A percentile compares a stretch with the other conserved stretches of the same genome.
Conservation (phyloP, 2,888 invertebrate species). For the Heliconius ismenius region DNA sequence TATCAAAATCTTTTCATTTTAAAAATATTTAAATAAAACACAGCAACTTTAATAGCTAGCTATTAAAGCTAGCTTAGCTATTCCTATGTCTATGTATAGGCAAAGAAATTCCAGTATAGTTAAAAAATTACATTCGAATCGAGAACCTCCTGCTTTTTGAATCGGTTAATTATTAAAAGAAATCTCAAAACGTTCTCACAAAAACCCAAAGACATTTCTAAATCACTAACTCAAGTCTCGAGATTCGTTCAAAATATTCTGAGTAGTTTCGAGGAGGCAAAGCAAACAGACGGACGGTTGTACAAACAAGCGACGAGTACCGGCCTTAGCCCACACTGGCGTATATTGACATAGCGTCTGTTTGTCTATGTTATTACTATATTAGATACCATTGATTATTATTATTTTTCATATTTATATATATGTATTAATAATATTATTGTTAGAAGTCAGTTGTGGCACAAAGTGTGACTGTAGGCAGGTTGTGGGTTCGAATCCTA, state of each 20-base stretch:
- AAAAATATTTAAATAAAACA: no score
- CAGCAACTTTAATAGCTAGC: no score
- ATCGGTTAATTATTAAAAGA: not conserved
- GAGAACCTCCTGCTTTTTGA: no score
- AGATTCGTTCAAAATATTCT: slow-evolving; percentile 60
- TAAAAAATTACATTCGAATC: no score
- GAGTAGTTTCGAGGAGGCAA: slow-evolving; percentile 71
- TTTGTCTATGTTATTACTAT: slow-evolving; percentile 71
- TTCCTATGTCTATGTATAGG: no score
- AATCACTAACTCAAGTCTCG: slow-evolving; percentile 27
- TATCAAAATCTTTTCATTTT: no score
- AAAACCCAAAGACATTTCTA: slow-evolving; percentile 24
- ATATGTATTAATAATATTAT: slow-evolving; percentile 6
- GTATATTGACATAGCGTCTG: slow-evolving; percentile 70
- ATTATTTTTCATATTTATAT: slow-evolving; percentile 19
- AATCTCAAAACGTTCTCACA: not conserved
- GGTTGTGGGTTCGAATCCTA: no score
- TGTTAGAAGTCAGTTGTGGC: no score
- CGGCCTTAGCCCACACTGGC: slow-evolving; percentile 67
- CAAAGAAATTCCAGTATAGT: not conserved
- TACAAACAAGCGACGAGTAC: slow-evolving; percentile 66
- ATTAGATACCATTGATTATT: slow-evolving; percentile 38
- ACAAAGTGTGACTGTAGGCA: no score
- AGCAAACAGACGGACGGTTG: slow-evolving; percentile 77
- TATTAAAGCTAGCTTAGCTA: no score